These are phyloP conservation scores for Notothenia rossii DNA, from an alignment of 2,113 vertebrate species.

Conservation along the genomic window DNA sequence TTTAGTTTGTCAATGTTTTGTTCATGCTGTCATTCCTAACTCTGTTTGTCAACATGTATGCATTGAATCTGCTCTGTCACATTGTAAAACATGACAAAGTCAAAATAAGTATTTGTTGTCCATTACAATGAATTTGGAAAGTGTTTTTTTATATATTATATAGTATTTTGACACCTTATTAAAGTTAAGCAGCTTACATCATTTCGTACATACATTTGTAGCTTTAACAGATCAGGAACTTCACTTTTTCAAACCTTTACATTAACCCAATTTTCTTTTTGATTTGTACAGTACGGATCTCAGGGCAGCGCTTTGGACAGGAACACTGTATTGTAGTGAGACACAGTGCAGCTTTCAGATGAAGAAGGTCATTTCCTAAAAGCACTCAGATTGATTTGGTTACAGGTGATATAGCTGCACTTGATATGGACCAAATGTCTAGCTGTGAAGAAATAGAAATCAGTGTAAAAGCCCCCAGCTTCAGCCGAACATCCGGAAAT, in stretches of 20 bases:
- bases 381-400: conserved; percentile 80
- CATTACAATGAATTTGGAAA: background rate
- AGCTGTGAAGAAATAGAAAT: conserved; percentile 78
- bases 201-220: background rate
- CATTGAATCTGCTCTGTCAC: background rate
- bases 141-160: too few relatives aligned
- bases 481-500: conserved; percentile 45
- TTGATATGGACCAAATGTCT: conserved; percentile 69
- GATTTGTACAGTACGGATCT: background rate
- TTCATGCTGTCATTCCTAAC: background rate
- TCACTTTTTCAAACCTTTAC: background rate
- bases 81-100: too few relatives aligned
- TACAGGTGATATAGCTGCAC: conserved; percentile 78
- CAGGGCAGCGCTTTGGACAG: background rate
- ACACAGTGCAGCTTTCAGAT: conserved; percentile 57
- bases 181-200: too few relatives aligned
- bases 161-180: too few relatives aligned
- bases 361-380: conserved; percentile 79
- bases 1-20: background rate
- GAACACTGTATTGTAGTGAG: background rate
- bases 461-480: conserved; percentile 77
- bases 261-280: background rate
- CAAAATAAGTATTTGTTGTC: background rate
- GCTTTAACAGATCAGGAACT: background rate
- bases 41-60: background rate